phyloP scores from a whole-genome alignment of 2,888 invertebrate genomes.

The Cerceris ruficornis region DNA sequence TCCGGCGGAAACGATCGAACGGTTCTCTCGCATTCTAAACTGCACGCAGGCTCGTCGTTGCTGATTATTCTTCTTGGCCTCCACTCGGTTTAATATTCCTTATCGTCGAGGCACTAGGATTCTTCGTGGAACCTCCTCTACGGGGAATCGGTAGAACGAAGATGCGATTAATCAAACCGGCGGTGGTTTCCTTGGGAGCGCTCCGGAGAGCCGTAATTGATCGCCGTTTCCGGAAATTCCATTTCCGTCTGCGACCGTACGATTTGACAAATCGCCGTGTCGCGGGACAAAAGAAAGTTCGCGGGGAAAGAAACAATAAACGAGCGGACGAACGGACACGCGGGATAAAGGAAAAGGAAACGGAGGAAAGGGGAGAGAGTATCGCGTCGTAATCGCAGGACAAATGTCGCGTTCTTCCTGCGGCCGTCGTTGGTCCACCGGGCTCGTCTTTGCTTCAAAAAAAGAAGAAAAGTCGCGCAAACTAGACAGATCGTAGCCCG shows the following conservation, averaged over 20 bases:
- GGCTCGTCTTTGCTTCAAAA: slow-evolving; percentile 1
- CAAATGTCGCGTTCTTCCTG: slow-evolving; percentile 56
- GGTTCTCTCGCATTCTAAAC: too few relatives aligned
- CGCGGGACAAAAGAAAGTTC: slow-evolving; percentile 25
- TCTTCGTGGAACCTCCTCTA: too few relatives aligned
- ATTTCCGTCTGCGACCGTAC: slow-evolving; percentile 23
- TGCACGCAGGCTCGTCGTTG: too few relatives aligned
- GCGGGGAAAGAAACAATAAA: slow-evolving; percentile 38
- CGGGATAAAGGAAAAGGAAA: neutral
- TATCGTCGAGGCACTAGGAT: too few relatives aligned
- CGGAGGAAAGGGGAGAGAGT: slow-evolving; percentile 13
- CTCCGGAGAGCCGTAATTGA: slow-evolving; percentile 1
- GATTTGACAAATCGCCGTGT: slow-evolving; percentile 43
- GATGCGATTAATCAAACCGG: too few relatives aligned
- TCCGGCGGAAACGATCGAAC: too few relatives aligned
- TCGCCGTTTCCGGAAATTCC: slow-evolving; percentile 30
- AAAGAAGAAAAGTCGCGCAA: slow-evolving; percentile 42
- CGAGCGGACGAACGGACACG: slow-evolving; percentile 18
- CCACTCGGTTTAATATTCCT: too few relatives aligned
- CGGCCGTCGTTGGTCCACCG: slow-evolving; percentile 19
- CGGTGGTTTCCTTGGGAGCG: neutral
- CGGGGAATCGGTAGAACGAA: too few relatives aligned
- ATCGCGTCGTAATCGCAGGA: slow-evolving; percentile 59
- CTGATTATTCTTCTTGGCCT: too few relatives aligned
- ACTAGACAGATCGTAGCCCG: neutral